phyloP scores from a whole-genome alignment of 2,888 invertebrate species.

The Vandiemenella viatica region DNA sequence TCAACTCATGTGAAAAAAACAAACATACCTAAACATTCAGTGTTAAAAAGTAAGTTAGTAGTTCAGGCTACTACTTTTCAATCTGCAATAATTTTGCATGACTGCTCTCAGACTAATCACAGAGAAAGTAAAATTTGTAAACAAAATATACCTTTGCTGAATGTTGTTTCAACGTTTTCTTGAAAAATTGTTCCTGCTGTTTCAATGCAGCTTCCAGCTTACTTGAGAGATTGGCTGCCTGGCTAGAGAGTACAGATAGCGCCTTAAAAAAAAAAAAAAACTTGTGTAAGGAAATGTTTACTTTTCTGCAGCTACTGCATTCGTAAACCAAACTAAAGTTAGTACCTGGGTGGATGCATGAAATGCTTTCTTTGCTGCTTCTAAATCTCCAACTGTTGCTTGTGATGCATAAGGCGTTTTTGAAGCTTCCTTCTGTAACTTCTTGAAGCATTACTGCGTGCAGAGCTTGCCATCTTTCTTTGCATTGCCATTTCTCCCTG shows the following conservation, averaged over 20 bases:
- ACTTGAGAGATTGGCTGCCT: conserved; percentile 30
- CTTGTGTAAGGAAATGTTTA: neutral
- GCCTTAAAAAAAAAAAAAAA: conserved; percentile 22
- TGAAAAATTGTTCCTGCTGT: conserved; percentile 39
- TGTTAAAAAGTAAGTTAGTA: no score
- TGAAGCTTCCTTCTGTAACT: conserved; percentile 50
- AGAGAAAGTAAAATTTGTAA: no score
- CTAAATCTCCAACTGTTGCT: conserved; percentile 49
- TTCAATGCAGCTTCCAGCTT: conserved; percentile 36
- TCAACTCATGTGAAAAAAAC: no score
- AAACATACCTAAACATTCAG: no score
- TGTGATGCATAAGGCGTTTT: conserved; percentile 54
- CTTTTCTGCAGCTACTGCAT: no score
- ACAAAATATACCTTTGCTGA: conserved; percentile 31
- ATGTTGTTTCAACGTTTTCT: conserved; percentile 44
- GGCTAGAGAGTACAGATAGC: conserved; percentile 29
- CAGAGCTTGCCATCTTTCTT: conserved; percentile 24
- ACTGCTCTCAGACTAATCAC: no score
- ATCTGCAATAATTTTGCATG: no score
- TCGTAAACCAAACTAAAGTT: neutral
- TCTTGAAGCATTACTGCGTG: conserved; percentile 27
- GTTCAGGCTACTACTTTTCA: no score
- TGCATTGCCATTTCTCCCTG: conserved; percentile 55
- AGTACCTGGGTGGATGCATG: conserved; percentile 36
- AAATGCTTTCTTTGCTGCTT: conserved; percentile 46